Evolutionary conservation across 2,888 invertebrate genomes (phyloP), one percentile per base, ranked within the genome.

Genomic region (Ptychoptera albimana): DNA sequence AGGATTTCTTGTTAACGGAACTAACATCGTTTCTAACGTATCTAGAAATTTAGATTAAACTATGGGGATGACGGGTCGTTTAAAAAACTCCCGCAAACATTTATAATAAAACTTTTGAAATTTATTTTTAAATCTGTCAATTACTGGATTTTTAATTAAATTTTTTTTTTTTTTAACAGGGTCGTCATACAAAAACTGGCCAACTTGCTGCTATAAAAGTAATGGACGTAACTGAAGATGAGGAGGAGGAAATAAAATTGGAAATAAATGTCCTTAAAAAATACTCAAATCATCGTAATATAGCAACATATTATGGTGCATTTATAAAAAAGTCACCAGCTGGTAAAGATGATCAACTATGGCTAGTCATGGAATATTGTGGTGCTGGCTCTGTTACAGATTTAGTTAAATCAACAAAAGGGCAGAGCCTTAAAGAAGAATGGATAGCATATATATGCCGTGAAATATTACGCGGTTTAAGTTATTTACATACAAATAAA

Each of bases 301-400:
- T 99, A 61, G 98, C 98, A 53, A 99, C 97, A 48, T 99, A 99
- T 69, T 99, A 97, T 73, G 98, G 98, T 54, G 98, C 98, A 58
- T 99, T 99, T 69, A 97, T 99, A 55, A 97, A 97, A 70, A 98
- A 98, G 70, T 91, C 92, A 57, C 93, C 93, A 36, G 88, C 93
- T 1, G 96, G 97, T 39, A 97, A 97, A 71, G 97, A 98, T 70
- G 98, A 99, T 69, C 97, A 98, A 64, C 72, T 98, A 48, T 98
- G 98, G 98, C 73, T 97, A 66, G 97, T 99, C 48, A 99, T 98
- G 98, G 98, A 98, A 69, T 99, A 97, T 65, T 98, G 98, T 72
- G 98, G 98, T 56, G 97, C 96, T 64, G 96, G 82, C 70, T 96
- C 96, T 45, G 93, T 98, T 47, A 98, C 98, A 51, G 98, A 99